Evolutionary conservation across 2,888 invertebrate genomes (phyloP).

Genomic region (Meteorus colon): DNA sequence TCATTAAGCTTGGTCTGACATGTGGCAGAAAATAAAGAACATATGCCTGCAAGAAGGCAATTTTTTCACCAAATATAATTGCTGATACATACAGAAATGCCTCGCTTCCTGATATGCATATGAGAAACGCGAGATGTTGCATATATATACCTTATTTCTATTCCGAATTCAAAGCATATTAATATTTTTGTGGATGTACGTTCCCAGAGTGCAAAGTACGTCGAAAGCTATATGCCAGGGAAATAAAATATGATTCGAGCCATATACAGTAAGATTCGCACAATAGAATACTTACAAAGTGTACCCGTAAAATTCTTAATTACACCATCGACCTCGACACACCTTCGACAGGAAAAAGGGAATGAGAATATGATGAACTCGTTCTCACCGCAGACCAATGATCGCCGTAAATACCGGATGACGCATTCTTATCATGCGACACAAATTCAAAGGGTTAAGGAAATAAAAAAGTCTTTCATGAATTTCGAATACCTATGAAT

Average conservation of each 20-base stretch:
- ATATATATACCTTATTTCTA: too few species aligned
- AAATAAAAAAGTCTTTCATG: neutral
- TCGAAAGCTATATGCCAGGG: neutral
- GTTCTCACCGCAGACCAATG: neutral
- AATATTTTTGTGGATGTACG: too few species aligned
- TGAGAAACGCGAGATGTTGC: too few species aligned
- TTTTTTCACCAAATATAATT: neutral
- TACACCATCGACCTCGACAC: slow-evolving; percentile 33
- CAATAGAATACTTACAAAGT: neutral
- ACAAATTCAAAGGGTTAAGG: neutral
- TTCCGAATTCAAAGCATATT: too few species aligned
- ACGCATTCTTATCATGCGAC: neutral
- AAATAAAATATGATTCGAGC: slow-evolving; percentile 4
- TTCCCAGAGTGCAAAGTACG: too few species aligned
- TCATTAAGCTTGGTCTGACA: neutral
- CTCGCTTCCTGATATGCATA: too few species aligned
- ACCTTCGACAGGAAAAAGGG: slow-evolving; percentile 6
- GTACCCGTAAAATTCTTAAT: neutral
- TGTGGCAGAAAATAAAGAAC: neutral
- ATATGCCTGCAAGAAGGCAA: neutral
- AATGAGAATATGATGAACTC: neutral
- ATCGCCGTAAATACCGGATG: neutral
- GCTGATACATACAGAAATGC: too few species aligned
- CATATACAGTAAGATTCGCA: neutral
- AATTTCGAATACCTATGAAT: neutral